These are phyloP conservation scores for Drosophila atripex DNA, from an alignment of 2,888 invertebrate species.

Conservation along the genomic window DNA sequence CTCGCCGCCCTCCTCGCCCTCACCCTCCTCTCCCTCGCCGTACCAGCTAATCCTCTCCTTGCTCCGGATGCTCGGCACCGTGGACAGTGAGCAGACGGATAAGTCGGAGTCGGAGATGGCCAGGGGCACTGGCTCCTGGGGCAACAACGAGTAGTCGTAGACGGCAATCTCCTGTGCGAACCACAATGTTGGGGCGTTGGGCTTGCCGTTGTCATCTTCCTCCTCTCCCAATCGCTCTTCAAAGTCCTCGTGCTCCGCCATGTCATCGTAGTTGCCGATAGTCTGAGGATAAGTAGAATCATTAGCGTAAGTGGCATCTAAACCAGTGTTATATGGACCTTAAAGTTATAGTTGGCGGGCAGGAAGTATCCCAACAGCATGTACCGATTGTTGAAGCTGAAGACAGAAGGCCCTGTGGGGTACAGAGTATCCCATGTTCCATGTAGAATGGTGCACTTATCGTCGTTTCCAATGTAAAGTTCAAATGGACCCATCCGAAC, in stretches of 20 bases:
- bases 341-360: conserved; percentile 81
- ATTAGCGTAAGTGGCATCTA: not conserved
- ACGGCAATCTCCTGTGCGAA: conserved; percentile 88
- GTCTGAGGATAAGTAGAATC: not conserved
- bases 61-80: conserved; percentile 53
- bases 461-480: conserved; percentile 87
- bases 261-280: not conserved
- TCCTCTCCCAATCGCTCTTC: conserved; percentile 61
- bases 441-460: conserved; percentile 85
- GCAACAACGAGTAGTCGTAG: conserved; percentile 88
- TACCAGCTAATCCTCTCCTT: conserved; percentile 56
- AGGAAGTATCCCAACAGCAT: conserved; percentile 90
- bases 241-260: conserved; percentile 40
- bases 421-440: conserved; percentile 89
- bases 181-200: conserved; percentile 86
- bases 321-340: not conserved
- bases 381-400: conserved; percentile 90
- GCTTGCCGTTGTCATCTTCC: conserved; percentile 32
- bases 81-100: conserved; percentile 79
- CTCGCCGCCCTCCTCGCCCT: conserved; percentile 66
- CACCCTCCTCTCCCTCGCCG: conserved; percentile 72
- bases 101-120: conserved; percentile 87
- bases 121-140: conserved; percentile 88
- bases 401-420: conserved; percentile 90
- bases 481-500: conserved; percentile 90